Conservation (phyloP, 2,888 invertebrate species). For the Elegia similella region DNA sequence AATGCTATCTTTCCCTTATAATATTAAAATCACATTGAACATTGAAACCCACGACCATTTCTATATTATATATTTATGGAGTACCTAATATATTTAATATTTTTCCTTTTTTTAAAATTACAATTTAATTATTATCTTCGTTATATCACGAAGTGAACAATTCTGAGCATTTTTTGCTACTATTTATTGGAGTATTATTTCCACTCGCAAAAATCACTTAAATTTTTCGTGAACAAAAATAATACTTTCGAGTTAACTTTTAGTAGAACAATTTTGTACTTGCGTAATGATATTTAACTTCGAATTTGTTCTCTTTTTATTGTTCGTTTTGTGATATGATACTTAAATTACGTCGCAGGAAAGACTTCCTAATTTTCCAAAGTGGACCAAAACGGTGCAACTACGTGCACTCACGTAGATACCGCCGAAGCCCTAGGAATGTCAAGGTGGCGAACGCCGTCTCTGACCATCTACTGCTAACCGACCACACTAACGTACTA, state of each 20-base stretch:
- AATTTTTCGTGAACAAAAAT: background rate
- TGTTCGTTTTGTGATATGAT: constrained; percentile 6
- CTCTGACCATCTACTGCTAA: constrained; percentile 11
- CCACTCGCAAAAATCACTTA: background rate
- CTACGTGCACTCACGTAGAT: background rate
- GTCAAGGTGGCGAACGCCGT: constrained; percentile 17
- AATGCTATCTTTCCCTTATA: constrained; percentile 8
- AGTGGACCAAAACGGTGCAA: background rate
- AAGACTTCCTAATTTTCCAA: constrained; percentile 3
- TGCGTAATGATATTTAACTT: constrained; percentile 12
- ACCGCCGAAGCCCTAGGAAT: constrained; percentile 18
- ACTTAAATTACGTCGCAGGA: constrained; percentile 9
- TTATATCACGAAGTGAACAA: constrained; percentile 15
- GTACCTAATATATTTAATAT: constrained; percentile 21
- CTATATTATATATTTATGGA: constrained; percentile 12
- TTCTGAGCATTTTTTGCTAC: constrained; percentile 17
- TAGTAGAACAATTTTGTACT: constrained; percentile 12
- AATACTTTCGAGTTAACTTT: constrained; percentile 8
- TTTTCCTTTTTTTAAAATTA: constrained; percentile 21
- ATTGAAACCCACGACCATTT: constrained; percentile 22
- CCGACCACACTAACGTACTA: constrained; percentile 14
- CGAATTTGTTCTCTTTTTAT: constrained; percentile 16
- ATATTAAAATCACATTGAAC: constrained; percentile 26
- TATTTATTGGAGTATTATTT: constrained; percentile 13
- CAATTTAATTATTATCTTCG: constrained; percentile 18